Base-by-base conservation (phyloP, 2,797 vertebrate genomes). In the Anguilla obscura region DNA sequence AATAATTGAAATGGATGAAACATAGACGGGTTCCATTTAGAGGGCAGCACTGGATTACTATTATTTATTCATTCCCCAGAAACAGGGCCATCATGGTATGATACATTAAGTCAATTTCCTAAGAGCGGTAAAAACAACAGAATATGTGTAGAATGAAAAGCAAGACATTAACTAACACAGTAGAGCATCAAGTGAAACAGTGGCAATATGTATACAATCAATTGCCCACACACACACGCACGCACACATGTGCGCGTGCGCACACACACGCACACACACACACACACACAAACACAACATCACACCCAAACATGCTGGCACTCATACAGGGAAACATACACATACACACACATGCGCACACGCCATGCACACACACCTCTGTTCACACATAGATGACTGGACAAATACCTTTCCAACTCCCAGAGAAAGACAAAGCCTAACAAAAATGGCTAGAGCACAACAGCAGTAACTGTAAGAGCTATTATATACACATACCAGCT, bases 1-100 rank as follows among this genome's bases (percentile, higher is more conserved):
- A 45, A 21, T 50, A 82, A 82, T 82, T 82, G 79, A 56, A 66
- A 69, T 40, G 58, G 85, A 63, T 86, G 40, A 86, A 86, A 40
- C 24, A n/a, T 24, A 33, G 87, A 56, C 63, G 36, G 6, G 52
- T 10, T 85, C 21, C 54, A 60, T 21, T 86, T 71, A 21, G 74
- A 40, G 36, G 33, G 33, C 4, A 16, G 74, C 33, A 18, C 12
- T 6, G 36, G 74, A 40, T 79, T 79, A 79, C 3, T 79, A 45
- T 79, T 79, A 40, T 36, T 79, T 45, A 79, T 79, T 79, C 74
- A 79, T 21, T 79, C 16, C 40, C 14, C 33, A 40, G 74, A 79
- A 40, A 18, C 30, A 79, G 74, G 33, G 74, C 74, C 14, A 40
- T 21, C 21, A 30, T 84, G 82, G 52, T 36, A 45, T 40, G 74